A percentile compares a stretch with the other conserved stretches of the same genome.
phyloP scores from a whole-genome alignment of 2,113 vertebrate species.

The Laticauda colubrina region DNA sequence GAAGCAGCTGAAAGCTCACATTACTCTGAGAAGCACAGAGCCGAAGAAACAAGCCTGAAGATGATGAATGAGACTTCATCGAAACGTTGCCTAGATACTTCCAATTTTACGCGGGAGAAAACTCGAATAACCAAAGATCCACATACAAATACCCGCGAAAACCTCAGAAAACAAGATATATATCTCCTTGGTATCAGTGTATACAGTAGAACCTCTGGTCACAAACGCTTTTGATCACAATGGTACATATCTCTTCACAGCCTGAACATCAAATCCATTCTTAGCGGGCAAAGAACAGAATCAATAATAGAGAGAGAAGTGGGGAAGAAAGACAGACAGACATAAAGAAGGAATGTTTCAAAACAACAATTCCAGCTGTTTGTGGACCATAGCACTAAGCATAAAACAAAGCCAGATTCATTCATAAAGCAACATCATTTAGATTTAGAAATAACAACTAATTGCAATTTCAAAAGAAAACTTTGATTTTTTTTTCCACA shows the following conservation, averaged over 20 bases:
- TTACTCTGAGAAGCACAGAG: no score
- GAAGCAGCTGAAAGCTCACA: no score
- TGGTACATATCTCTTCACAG: fast-evolving
- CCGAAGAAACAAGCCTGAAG: no score
- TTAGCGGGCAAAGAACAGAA: neutral
- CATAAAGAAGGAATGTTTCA: neutral
- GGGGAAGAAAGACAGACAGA: neutral
- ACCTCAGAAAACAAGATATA: no score
- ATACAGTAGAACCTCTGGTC: no score
- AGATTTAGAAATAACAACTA: neutral
- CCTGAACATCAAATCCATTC: neutral
- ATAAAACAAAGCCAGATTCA: neutral
- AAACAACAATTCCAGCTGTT: neutral
- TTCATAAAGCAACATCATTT: neutral
- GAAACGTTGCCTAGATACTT: no score
- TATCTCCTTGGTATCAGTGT: no score
- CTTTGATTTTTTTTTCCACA: neutral
- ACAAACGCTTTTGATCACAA: neutral
- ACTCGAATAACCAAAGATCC: no score
- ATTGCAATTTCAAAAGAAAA: neutral
- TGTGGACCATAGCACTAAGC: neutral
- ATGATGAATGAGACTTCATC: no score
- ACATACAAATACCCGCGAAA: no score
- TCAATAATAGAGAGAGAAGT: neutral
- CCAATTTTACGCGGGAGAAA: no score